Conservation (phyloP, 2,113 vertebrate species). For the Rhynchomys soricoides region DNA sequence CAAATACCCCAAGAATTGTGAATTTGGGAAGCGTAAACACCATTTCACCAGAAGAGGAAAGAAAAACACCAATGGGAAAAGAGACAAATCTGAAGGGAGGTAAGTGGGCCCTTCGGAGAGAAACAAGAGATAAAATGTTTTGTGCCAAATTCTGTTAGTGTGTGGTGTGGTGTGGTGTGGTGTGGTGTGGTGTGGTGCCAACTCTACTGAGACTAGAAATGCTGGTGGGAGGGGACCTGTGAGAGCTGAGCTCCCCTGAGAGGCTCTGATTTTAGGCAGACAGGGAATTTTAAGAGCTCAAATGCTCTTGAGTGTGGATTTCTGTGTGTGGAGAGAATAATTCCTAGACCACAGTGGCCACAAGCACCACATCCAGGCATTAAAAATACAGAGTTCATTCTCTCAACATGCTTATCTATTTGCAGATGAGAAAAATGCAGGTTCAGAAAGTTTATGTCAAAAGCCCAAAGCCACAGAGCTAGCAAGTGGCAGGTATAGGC, state of each 20-base stretch:
- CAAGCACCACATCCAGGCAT: not conserved
- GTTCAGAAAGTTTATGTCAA: slow-evolving; percentile 19
- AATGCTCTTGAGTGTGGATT: not conserved
- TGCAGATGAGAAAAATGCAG: not conserved
- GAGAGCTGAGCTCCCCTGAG: not conserved
- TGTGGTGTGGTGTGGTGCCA: not conserved
- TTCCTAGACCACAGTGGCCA: not conserved
- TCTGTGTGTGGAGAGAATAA: not conserved
- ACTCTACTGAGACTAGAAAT: not conserved
- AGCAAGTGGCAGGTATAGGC: not conserved
- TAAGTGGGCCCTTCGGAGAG: not conserved
- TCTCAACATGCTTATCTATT: not conserved
- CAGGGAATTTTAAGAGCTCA: not conserved
- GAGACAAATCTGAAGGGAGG: not conserved
- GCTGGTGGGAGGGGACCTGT: not conserved
- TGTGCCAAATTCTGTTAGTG: not conserved
- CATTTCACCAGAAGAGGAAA: not conserved
- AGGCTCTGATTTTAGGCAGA: not conserved
- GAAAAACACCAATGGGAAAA: not conserved
- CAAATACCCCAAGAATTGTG: not conserved
- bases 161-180: not conserved
- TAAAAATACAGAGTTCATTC: not conserved
- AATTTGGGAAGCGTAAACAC: not conserved
- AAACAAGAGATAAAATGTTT: not conserved
- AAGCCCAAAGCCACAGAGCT: not conserved